Evolutionary conservation across 1,140 invertebrate genomes (phyloP).

Genomic region (Drosophila baimaii): DNA sequence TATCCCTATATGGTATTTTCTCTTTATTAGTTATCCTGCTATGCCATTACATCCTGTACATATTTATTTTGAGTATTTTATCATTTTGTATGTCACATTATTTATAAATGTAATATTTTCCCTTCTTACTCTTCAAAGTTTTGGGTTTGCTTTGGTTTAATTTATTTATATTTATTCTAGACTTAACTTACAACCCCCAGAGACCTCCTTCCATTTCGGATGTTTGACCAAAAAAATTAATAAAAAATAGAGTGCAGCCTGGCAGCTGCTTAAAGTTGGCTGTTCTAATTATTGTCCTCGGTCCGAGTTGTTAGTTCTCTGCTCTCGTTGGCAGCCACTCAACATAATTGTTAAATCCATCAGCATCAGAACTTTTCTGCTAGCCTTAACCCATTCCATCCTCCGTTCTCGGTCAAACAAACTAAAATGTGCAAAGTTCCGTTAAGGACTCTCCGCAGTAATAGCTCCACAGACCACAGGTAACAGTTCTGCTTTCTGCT

Average conservation of each 20-base stretch:
- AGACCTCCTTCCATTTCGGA: not conserved
- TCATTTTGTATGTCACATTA: not conserved
- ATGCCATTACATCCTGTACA: no score
- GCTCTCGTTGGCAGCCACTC: slow-evolving; percentile 46
- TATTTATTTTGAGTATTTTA: not conserved
- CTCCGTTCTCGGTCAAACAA: slow-evolving; percentile 14
- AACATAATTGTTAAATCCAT: slow-evolving; percentile 55
- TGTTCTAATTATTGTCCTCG: slow-evolving; percentile 37
- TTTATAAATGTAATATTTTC: not conserved
- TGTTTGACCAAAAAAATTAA: not conserved
- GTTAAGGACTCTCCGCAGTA: slow-evolving; percentile 44
- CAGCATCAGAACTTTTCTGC: slow-evolving; percentile 44
- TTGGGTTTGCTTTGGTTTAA: no score
- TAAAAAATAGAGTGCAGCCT: not conserved
- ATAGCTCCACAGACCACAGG: slow-evolving; percentile 50
- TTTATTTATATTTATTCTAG: not conserved
- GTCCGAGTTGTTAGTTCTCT: slow-evolving; percentile 17
- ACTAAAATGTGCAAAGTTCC: slow-evolving; percentile 51
- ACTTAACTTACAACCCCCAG: not conserved
- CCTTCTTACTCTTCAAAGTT: not conserved
- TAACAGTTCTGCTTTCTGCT: slow-evolving; percentile 47
- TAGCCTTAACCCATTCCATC: slow-evolving; percentile 19
- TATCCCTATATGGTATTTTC: not conserved
- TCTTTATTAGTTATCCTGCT: not conserved
- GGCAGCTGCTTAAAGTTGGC: slow-evolving; percentile 6